Evolutionary conservation across 2,113 vertebrate species (phyloP), one percentile per base, ranked within the genome.

Genomic region (Pluvialis apricaria): DNA sequence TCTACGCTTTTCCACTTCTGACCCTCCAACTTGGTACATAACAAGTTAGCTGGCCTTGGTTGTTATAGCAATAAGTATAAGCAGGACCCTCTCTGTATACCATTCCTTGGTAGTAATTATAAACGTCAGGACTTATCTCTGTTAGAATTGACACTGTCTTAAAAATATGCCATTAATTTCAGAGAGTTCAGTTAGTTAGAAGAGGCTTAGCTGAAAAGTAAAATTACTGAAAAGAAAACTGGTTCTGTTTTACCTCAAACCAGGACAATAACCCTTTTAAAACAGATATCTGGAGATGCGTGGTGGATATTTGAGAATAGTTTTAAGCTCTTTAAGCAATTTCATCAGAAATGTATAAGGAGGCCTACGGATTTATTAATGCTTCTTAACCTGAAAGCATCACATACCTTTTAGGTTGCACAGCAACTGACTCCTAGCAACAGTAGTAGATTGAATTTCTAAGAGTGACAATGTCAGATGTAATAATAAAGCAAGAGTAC

Each of bases 351-450:
- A 91, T 95, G 66, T 91, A 91, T 96, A 96, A 85, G 71, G 86
- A 95, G 96, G 88, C 94, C 96, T 97, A 95, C 96, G 97, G 96
- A 93, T 98, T 97, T 97, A 97, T 98, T 97, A 97, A 96, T 86
- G 89, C 95, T 97, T 91, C 92, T 96, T 96, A 95, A 96, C 78
- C 95, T 97, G 95, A 97, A 97, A 97, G 91, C 92, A 96, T 96
- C 86, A 96, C 93, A 97, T 98, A 97, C 96, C 96, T 98, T 98
- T 97, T 96, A 97, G 94, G 97, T 98, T 98, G 97, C 98, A 97
- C 96, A 97, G 97, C 97, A 98, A 98, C 98, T 92, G 97, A 97
- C 95, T 96, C 97, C 96, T 98, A 97, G 97, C 97, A 98, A 97
- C 97, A 89, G 51, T 96, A 97, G 97, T 96, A 97, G 97, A 97